Evolutionary conservation across 2,113 vertebrate species (phyloP).

Genomic region (Periophthalmus modestus): DNA sequence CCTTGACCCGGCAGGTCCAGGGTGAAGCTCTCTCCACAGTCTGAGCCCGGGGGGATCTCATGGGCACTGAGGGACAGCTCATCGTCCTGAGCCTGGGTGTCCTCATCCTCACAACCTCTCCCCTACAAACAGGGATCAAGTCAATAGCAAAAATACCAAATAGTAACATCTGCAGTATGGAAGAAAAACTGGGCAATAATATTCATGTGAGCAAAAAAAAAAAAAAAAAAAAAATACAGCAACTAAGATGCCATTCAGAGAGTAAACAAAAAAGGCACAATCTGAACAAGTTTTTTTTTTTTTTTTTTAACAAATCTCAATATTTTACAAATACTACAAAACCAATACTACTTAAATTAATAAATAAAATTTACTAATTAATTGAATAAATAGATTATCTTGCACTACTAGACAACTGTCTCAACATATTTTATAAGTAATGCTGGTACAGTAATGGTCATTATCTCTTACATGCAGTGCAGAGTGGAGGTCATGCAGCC

Average conservation of each 20-base stretch:
- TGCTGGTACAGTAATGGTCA: not conserved
- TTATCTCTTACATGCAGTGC: conserved; percentile 52
- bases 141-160: not conserved
- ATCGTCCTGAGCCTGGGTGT: conserved; percentile 86
- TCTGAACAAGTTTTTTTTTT: too few species aligned
- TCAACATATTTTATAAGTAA: not conserved
- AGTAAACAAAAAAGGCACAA: too few species aligned
- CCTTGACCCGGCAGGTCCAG: conserved; percentile 81
- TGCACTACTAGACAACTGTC: too few species aligned
- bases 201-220: too few species aligned
- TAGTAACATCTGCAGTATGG: not conserved
- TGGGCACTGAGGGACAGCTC: conserved; percentile 87
- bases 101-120: conserved; percentile 83
- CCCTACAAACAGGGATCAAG: conserved; percentile 59
- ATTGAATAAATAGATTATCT: too few species aligned
- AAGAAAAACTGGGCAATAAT: not conserved
- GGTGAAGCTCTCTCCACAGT: conserved; percentile 90
- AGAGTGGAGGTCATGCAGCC: conserved; percentile 44
- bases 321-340: too few species aligned
- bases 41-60: conserved; percentile 88
- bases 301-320: too few species aligned
- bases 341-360: too few species aligned
- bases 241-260: too few species aligned
- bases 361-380: too few species aligned
- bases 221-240: too few species aligned